Evolutionary conservation across 1,140 invertebrate species (phyloP), one percentile per base, ranked within the genome.

Genomic region (Trachymyrmex cornetzi): DNA sequence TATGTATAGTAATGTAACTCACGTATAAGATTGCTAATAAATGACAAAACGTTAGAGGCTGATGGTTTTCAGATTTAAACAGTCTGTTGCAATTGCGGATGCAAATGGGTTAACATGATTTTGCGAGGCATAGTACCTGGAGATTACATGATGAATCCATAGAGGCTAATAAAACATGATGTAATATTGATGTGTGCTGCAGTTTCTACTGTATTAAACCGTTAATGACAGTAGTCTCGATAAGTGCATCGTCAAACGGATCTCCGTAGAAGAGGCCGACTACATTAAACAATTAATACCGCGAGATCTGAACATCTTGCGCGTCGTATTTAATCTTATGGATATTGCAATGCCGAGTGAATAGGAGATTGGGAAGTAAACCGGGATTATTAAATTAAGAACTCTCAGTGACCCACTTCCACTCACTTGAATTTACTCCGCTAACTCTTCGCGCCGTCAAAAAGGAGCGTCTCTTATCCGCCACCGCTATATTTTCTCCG

Each of bases 131-230:
- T 61, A 84, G 74, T 75, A 84, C n/a, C 66, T 34, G 1, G 69
- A 61, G 69, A 84, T 84, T 84, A 75, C 55, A n/a, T 38, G 55
- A 84, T 84, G 80, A 74, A 61, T 75, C 80, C 69, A n/a, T 1
- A 34, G 55, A 27, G 69, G 24, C 38, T 84, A 84, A 75, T 84
- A 75, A 75, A 84, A 84, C 55, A 74, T 2, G 53, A 24, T 50
- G 55, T 84, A 63, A 75, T 61, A 75, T 74, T 61, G 55, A 75
- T 84, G 19, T 16, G 38, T 44, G 19, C 2, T 50, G 3, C 19
- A 22, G n/a, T 84, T 61, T 48, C 69, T 55, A 16, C 48, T 67
- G 22, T 19, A 34, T 67, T 14, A 55, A 75, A 61, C 14, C 27
- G 19, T 53, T 59, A 72, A 82, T 27, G 22, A 82, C 69, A 69